phyloP scores from a whole-genome alignment of 2,113 vertebrate genomes.

The Caloenas nicobarica region DNA sequence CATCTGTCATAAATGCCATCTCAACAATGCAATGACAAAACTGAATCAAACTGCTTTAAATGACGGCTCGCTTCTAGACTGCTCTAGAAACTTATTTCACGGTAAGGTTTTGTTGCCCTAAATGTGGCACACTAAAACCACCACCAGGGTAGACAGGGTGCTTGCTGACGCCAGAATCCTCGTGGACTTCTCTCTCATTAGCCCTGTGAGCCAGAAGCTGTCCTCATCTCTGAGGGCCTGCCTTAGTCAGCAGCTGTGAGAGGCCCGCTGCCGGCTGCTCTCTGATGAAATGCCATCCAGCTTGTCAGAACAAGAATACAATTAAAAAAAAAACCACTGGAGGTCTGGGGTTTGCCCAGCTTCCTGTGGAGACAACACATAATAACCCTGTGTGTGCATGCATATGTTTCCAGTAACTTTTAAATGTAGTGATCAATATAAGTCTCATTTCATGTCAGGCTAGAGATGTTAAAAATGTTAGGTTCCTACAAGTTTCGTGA shows the following conservation, averaged over 20 bases:
- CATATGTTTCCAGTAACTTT: not conserved
- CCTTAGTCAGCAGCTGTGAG: not conserved
- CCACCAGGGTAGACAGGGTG: not conserved
- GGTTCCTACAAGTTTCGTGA: not conserved
- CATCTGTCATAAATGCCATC: not conserved
- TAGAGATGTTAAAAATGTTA: not conserved
- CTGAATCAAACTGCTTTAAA: not conserved
- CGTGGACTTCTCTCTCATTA: not conserved
- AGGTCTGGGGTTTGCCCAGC: not conserved
- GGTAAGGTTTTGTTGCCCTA: not conserved
- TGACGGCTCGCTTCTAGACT: not conserved
- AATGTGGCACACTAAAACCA: not conserved
- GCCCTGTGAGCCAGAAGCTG: not conserved
- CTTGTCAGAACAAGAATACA: not conserved
- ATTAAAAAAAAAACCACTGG: not conserved
- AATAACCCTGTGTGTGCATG: not conserved
- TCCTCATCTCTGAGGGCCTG: not conserved
- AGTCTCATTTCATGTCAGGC: not conserved
- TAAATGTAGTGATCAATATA: accelerated
- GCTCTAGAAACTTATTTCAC: not conserved
- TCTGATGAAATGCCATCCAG: not conserved
- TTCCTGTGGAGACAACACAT: not conserved
- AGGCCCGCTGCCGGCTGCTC: not conserved
- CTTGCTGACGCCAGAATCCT: not conserved
- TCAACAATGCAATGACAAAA: not conserved